Evolutionary conservation across 1,140 invertebrate species (phyloP).

Genomic region (Chrysopa pallens): DNA sequence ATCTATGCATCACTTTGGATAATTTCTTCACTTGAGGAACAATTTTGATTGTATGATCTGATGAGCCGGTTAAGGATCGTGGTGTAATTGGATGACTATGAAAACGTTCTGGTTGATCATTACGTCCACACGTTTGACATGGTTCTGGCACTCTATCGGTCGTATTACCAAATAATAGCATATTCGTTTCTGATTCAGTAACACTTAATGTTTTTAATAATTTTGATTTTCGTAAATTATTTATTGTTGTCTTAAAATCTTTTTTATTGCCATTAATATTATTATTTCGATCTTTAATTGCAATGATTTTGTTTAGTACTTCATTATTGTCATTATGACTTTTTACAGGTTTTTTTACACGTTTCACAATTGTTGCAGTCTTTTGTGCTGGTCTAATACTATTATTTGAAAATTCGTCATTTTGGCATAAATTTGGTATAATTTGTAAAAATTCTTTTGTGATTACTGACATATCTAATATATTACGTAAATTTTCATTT

Average conservation of each 20-base stretch:
- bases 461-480: conserved; percentile 40
- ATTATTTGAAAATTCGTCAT: neutral
- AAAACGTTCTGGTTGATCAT: conserved; percentile 34
- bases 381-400: neutral
- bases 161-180: neutral
- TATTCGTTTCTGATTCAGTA: neutral
- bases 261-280: conserved; percentile 1
- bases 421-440: conserved; percentile 16
- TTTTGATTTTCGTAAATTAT: neutral
- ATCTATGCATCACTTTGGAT: no score
- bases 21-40: no score
- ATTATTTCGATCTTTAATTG: conserved; percentile 1
- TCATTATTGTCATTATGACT: neutral
- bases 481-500: conserved; percentile 28
- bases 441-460: conserved; percentile 30
- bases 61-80: conserved; percentile 3
- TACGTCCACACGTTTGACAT: conserved; percentile 33
- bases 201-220: neutral
- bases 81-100: conserved; percentile 33
- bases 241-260: conserved; percentile 3
- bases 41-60: conserved; percentile 2
- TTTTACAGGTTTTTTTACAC: neutral
- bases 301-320: neutral
- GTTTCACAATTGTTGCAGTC: neutral
- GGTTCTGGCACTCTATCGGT: conserved; percentile 22